phyloP scores from a whole-genome alignment of 2,888 invertebrate species.

The Epiblema foenella region DNA sequence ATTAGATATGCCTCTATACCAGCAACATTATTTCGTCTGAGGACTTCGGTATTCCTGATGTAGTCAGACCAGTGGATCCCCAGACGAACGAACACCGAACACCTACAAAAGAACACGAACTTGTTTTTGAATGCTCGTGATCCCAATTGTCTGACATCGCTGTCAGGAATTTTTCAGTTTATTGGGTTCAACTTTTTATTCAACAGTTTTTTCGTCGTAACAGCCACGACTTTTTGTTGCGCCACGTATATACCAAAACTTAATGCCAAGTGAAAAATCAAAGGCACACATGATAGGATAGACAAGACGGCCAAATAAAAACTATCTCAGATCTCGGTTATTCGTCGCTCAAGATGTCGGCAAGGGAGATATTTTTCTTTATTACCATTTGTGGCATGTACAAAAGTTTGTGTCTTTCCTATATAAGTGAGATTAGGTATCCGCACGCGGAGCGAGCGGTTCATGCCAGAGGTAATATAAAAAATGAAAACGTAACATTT shows the following conservation, averaged over 20 bases:
- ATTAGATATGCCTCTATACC: too few relatives aligned
- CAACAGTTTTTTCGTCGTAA: background rate
- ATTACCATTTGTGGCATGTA: background rate
- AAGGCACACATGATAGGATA: background rate
- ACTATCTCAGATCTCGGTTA: background rate
- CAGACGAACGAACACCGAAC: too few relatives aligned
- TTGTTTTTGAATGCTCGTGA: background rate
- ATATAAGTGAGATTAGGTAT: background rate
- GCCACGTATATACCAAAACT: background rate
- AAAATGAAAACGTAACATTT: too few relatives aligned
- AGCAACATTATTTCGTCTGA: too few relatives aligned
- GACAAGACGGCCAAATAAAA: background rate
- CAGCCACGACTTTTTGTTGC: background rate
- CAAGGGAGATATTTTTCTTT: background rate
- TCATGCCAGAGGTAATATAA: background rate
- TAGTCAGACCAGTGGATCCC: too few relatives aligned
- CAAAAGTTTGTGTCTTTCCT: background rate
- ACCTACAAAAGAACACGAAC: background rate
- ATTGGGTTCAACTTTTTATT: too few relatives aligned
- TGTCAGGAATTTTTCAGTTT: background rate
- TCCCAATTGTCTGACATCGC: background rate
- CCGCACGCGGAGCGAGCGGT: background rate
- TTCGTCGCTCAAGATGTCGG: background rate
- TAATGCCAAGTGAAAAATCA: background rate
- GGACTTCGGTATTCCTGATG: too few relatives aligned